Evolutionary conservation across 2,888 invertebrate species (phyloP), one percentile per base, ranked within the genome.

Genomic region (Campoplex capitator): DNA sequence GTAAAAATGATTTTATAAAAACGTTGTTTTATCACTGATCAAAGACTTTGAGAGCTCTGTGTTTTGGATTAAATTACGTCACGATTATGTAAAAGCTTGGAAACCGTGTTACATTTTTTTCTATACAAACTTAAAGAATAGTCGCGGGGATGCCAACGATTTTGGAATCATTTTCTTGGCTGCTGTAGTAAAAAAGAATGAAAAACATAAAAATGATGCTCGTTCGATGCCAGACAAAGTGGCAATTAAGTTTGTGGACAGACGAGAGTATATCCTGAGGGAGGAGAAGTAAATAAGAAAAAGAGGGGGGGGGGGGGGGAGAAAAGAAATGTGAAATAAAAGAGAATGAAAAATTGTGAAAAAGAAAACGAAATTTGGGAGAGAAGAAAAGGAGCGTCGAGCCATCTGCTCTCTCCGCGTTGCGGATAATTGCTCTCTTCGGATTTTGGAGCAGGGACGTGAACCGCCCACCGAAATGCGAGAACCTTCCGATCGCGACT

Each of bases 381-480:
- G 51, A 73, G 8, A 38, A 58, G 74, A 38, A 38, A 56, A 74
- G 38, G 68, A 58, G 58, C 71, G 56, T 73, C 35, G 77, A 78
- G 84, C 86, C 88, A 88, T 88, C 86, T 88, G 88, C 83, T 84
- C 75, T 75, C 42, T 65, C 23, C 8, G 13, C 74, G 68, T 32
- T 62, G 45, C 58, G 76, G 75, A 77, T 88, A 88, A 88, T 86
- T 88, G 84, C 86, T 86, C 84, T 84, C 82, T 83, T 83, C 68
- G 86, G 77, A 88, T 86, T 88, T 86, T 48, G 76, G 76, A 71
- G 73, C 56, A 62, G 65, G 67, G 65, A 71, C 73, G 70, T 71
- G 81, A 86, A 88, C 62, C 88, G 88, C 88, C 88, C 86, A 85
- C 83, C 77, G 84, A 86, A 85, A 84, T 80, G 71, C 84, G 73